Evolutionary conservation across 2,113 vertebrate genomes (phyloP), one percentile per base, ranked within the genome.

Genomic region (Apodemus speciosus): DNA sequence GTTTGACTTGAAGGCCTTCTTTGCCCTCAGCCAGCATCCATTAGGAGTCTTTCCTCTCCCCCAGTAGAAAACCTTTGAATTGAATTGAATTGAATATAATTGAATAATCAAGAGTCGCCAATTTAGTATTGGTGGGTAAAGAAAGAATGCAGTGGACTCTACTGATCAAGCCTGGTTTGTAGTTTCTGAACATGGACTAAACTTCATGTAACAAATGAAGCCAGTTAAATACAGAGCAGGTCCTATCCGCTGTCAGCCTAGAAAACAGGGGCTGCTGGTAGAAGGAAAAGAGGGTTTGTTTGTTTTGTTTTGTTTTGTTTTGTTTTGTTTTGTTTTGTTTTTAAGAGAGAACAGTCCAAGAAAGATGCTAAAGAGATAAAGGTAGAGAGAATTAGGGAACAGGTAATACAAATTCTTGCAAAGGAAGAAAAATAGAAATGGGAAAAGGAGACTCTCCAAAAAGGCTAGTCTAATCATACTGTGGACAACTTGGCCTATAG

Each of bases 191-290:
- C 23, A 88, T 56, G 46, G 20, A 92, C 76, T 95, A 27, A 81
- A 72, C 66, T 94, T 91, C 92, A 91, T 85, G 69, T 53, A 91
- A 88, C 89, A 79, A 71, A 91, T 40, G 92, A 66, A 89, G 7
- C 49, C 88, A 85, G 30, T 81, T 90, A 95, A 49, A 68, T 81
- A 40, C 23, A 85, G n/a, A 75, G 11, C 30, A 58, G 9, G 88
- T 94, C 92, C 92, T 92, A 62, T 71, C 85, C 66, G 88, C 88
- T 43, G 79, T 79, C 69, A 53, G 46, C 9, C 49, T 10, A 90
- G 71, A 96, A 94, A 93, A 94, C 0, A 56, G n/a, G 9, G 30
- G 2, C 13, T 68, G 71, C 49, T 71, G 9, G 81, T 30, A 71
- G 60, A 18, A 75, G 6, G 35, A 75, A 90, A 72, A 18, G 27